A percentile compares a stretch with the other conserved stretches of the same genome.
These are phyloP conservation scores for Stenichneumon culpator DNA, from an alignment of 2,888 invertebrate species.

Conservation along the genomic window DNA sequence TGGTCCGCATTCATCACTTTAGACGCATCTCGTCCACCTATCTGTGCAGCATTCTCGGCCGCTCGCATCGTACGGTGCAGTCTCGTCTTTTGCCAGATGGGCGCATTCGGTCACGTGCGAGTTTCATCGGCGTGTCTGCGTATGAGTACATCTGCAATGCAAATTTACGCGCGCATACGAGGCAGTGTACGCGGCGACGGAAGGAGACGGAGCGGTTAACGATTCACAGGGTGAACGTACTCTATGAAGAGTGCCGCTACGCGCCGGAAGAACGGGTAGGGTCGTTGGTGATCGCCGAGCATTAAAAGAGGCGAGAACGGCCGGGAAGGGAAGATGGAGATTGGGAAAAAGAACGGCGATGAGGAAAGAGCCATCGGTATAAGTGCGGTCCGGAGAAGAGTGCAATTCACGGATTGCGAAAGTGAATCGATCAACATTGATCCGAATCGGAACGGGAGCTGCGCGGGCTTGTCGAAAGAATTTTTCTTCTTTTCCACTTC, in stretches of 20 bases:
- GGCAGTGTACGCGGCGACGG: not conserved
- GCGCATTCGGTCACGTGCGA: conserved; percentile 9
- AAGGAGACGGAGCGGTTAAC: conserved; percentile 16
- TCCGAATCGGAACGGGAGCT: not conserved
- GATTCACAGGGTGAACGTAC: conserved; percentile 38
- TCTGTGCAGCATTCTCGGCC: not conserved
- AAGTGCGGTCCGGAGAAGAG: not conserved
- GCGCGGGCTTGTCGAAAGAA: no score
- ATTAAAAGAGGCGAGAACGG: conserved; percentile 22
- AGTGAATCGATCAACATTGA: not conserved
- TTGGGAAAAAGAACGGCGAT: not conserved
- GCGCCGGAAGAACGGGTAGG: conserved; percentile 1
- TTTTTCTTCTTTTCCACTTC: no score
- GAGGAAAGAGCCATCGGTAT: not conserved
- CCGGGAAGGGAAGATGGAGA: not conserved
- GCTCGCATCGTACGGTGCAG: not conserved
- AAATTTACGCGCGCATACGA: conserved; percentile 29
- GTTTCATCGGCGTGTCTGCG: conserved; percentile 6
- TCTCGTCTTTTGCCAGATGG: not conserved
- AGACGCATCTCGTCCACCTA: no score
- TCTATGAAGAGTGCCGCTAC: conserved; percentile 31
- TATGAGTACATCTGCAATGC: conserved; percentile 16
- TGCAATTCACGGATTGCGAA: conserved; percentile 7
- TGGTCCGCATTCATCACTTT: no score
- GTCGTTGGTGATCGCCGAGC: conserved; percentile 4